Evolutionary conservation across 2,888 invertebrate genomes (phyloP), one percentile per base, ranked within the genome.

Genomic region (Athripsodes cinereus): DNA sequence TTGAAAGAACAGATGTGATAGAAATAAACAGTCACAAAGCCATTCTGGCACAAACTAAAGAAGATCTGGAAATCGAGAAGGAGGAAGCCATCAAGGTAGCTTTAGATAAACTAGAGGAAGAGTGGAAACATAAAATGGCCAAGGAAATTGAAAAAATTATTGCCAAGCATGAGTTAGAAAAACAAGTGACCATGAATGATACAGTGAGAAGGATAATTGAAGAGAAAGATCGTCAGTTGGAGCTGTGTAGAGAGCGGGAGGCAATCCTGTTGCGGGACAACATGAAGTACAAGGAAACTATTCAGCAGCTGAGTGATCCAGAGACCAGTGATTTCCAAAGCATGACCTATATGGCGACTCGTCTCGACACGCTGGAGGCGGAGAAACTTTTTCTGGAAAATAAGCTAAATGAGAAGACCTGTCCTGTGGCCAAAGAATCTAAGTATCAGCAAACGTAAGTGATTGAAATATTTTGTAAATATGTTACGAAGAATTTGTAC

Each of bases 211-310:
- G 83, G 26, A 79, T 88, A 52, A 72, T 85, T 5, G 81, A 82
- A 2, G 90, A 89, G 64, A 90, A 88, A 70, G 89, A 90, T 65
- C 76, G 81, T 11, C 83, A 87, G 67, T 72, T 90, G 63, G 86
- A 87, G 55, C 70, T 80, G 62, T 68, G 87, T 59, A 76, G 83
- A n/a, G 81, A 84, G 59, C 76, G 85, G 51, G 86, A 86, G 67
- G 72, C 74, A 20, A 71, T 79, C 20, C 70, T 89, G 2, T 71
- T 75, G 11, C 79, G 85, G 53, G 87, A 90, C 67, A 84, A 84
- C 65, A 75, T 75, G 62, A 83, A 84, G 68, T 82, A 88, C 66
- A 83, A 86, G 65, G 82, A 82, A 55, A 85, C 84, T 0, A 83
- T 90, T 61, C 82, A 85, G 64, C 82, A 84, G 66, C 74, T 89